Percentiles rank a stretch among this genome's conserved stretches.
These are phyloP conservation scores for Poeciliopsis occidentalis DNA, from an alignment of 2,113 vertebrate species.

Conservation along the genomic window DNA sequence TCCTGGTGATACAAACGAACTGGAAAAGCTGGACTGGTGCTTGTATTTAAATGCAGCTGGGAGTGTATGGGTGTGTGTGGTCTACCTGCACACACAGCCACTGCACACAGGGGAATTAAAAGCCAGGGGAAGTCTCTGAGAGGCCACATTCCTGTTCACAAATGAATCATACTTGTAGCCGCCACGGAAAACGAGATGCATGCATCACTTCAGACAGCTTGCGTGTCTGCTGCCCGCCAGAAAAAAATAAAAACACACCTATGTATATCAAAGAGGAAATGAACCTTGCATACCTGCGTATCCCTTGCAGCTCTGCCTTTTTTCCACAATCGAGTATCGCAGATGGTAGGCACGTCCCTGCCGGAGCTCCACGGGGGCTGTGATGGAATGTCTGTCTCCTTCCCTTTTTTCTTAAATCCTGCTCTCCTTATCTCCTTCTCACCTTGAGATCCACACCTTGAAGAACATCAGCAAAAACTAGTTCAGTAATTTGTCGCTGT, in stretches of 20 bases:
- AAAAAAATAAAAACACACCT: conserved; percentile 32
- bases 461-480: conserved; percentile 8
- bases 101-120: conserved; percentile 55
- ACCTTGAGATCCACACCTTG: conserved; percentile 14
- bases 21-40: not conserved
- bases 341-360: conserved; percentile 40
- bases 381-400: conserved; percentile 49
- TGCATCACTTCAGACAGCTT: conserved; percentile 22
- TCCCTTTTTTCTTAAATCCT: conserved; percentile 32
- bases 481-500: conserved; percentile 12
- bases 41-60: conserved; percentile 36
- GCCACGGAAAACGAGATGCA: conserved; percentile 34
- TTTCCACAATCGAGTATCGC: conserved; percentile 44
- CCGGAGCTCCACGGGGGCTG: conserved; percentile 48
- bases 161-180: conserved; percentile 51
- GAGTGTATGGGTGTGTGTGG: conserved; percentile 9
- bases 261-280: conserved; percentile 34
- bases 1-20: not conserved
- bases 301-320: conserved; percentile 40
- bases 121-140: conserved; percentile 53
- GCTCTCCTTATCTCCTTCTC: conserved; percentile 45
- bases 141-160: conserved; percentile 65
- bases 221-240: conserved; percentile 29
- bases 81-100: conserved; percentile 62
- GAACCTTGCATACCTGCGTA: conserved; percentile 54